Evolutionary conservation across 2,888 invertebrate genomes (phyloP).

Genomic region (Pimpla rufipes): DNA sequence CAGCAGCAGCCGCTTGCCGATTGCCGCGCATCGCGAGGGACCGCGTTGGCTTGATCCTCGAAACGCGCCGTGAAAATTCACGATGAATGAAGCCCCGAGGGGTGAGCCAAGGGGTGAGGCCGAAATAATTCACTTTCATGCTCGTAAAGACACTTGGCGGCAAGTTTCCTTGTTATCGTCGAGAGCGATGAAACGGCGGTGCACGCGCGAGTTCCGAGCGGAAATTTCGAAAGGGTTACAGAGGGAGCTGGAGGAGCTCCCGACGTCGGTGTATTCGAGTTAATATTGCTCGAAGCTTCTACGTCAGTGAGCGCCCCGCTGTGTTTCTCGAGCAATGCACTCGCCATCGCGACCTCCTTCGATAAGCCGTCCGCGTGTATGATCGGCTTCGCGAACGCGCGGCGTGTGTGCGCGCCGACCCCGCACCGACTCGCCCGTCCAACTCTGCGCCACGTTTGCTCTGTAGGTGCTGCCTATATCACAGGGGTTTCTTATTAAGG

Average conservation of each 20-base stretch:
- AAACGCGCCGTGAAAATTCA: conserved; percentile 43
- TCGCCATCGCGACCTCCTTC: conserved; percentile 50
- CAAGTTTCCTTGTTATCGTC: conserved; percentile 57
- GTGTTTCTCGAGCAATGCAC: conserved; percentile 17
- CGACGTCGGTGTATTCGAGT: not conserved
- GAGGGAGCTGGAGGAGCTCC: not conserved
- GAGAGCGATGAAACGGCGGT: conserved; percentile 33
- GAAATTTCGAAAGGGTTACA: conserved; percentile 15
- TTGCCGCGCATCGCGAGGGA: no score
- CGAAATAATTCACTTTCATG: conserved; percentile 51
- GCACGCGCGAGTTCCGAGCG: not conserved
- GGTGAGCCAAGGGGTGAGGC: conserved; percentile 10
- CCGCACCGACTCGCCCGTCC: not conserved
- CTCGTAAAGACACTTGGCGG: conserved; percentile 43
- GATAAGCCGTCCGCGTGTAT: conserved; percentile 39
- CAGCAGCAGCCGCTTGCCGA: not conserved
- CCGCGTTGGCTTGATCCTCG: conserved; percentile 21
- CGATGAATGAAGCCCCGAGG: conserved; percentile 49
- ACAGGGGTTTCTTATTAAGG: no score
- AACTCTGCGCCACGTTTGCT: no score
- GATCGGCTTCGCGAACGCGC: conserved; percentile 38
- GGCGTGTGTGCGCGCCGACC: not conserved
- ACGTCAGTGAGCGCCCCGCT: not conserved
- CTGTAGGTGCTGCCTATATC: no score
- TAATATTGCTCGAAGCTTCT: conserved; percentile 8